Percentiles rank a stretch among this genome's conserved stretches.
These are phyloP conservation scores for Protaetia brevitarsis DNA, from an alignment of 1,140 invertebrate species.

Conservation along the genomic window DNA sequence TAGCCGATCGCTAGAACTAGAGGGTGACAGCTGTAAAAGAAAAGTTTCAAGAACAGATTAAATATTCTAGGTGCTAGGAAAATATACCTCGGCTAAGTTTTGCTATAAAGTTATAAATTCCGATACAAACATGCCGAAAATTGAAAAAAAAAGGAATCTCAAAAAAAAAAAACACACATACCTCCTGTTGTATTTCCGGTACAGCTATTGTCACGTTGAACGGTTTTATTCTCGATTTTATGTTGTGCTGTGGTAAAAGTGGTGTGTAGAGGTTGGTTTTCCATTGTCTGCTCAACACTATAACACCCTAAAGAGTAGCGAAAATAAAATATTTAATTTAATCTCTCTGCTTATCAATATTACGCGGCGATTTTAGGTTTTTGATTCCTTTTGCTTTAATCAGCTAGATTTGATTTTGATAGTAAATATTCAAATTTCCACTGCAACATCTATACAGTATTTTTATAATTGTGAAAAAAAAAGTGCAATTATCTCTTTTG, in stretches of 20 bases:
- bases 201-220: constrained; percentile 86
- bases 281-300: constrained; percentile 92
- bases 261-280: constrained; percentile 95
- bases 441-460: no score
- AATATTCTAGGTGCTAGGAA: not conserved
- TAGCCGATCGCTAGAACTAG: constrained; percentile 1
- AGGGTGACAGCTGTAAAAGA: not conserved
- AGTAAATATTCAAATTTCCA: no score
- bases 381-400: no score
- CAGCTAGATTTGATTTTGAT: no score
- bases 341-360: no score
- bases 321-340: no score
- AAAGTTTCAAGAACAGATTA: not conserved
- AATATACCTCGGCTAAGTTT: not conserved
- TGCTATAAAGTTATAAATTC: not conserved
- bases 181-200: constrained; percentile 73
- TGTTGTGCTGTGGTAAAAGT: constrained; percentile 82
- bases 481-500: no score
- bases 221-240: constrained; percentile 79
- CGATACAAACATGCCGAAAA: not conserved
- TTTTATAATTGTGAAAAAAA: no score
- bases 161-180: constrained; percentile 45
- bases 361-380: no score
- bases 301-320: constrained; percentile 67
- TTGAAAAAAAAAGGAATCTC: not conserved